Percentiles rank a stretch among this genome's conserved stretches.
These are phyloP conservation scores for Idaea dimidiata DNA, from an alignment of 2,888 invertebrate species.

Conservation along the genomic window DNA sequence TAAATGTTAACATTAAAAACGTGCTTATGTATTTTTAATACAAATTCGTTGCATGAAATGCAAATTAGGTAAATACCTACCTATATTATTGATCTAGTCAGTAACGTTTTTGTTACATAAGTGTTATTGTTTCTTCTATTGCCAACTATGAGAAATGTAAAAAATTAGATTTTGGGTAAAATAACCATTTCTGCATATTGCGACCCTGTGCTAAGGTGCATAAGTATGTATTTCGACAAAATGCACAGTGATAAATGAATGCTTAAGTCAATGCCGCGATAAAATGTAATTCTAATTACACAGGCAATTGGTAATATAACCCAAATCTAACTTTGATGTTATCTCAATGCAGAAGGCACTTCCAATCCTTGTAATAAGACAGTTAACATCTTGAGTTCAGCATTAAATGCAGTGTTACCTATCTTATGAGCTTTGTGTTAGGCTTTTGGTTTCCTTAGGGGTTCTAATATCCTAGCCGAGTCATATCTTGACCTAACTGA, in stretches of 20 bases:
- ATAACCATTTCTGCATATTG: neutral
- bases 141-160: neutral
- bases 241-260: neutral
- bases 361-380: constrained; percentile 2
- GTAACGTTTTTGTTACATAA: constrained; percentile 19
- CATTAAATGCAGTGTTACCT: constrained; percentile 7
- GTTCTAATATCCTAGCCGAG: constrained; percentile 36
- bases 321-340: neutral
- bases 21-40: constrained; percentile 11
- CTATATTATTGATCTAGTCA: constrained; percentile 31
- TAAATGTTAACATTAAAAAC: neutral
- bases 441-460: neutral
- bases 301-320: neutral
- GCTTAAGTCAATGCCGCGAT: too few relatives aligned
- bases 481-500: constrained; percentile 73
- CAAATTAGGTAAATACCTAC: constrained; percentile 23
- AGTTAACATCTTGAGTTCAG: neutral
- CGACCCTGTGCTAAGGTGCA: too few relatives aligned
- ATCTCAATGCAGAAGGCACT: constrained; percentile 2
- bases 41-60: constrained; percentile 36
- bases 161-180: neutral
- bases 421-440: neutral
- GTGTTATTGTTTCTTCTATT: constrained; percentile 14
- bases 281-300: too few relatives aligned
- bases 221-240: too few relatives aligned